phyloP scores from a whole-genome alignment of 2,113 vertebrate genomes.

The Epinephelus cyanopodus region DNA sequence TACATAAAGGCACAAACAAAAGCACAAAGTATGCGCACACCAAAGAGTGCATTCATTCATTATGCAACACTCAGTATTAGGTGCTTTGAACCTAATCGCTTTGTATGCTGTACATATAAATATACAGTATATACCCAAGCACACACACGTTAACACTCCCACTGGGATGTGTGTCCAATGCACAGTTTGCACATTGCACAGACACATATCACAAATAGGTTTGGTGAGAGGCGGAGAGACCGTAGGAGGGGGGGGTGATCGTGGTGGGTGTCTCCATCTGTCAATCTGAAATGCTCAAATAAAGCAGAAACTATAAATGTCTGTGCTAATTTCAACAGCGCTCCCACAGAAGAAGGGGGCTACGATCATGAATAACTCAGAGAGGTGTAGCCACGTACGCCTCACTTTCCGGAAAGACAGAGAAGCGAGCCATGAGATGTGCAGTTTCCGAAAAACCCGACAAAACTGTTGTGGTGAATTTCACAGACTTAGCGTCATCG shows the following conservation, averaged over 20 bases:
- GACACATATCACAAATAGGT: constrained; percentile 57
- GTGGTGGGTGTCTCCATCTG: constrained; percentile 73
- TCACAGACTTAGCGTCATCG: constrained; percentile 40
- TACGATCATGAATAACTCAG: constrained; percentile 9
- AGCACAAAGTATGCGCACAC: background rate
- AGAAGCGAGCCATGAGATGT: background rate
- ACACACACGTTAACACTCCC: constrained; percentile 42
- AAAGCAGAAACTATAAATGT: constrained; percentile 50
- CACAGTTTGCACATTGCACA: constrained; percentile 32
- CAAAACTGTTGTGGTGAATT: constrained; percentile 44
- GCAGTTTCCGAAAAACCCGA: background rate
- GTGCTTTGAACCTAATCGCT: constrained; percentile 43
- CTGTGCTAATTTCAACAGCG: constrained; percentile 38
- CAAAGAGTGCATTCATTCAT: constrained; percentile 25
- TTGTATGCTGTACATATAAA: constrained; percentile 26
- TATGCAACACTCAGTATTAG: constrained; percentile 37
- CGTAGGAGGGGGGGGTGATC: background rate
- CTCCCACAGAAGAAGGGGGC: constrained; percentile 6
- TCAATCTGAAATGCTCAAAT: constrained; percentile 51
- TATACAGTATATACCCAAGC: constrained; percentile 12
- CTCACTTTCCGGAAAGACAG: constrained; percentile 15
- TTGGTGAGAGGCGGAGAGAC: constrained; percentile 20
- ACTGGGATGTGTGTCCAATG: constrained; percentile 28
- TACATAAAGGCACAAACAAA: constrained; percentile 24
- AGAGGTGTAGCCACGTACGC: constrained; percentile 6